Conservation (phyloP, 2,888 invertebrate genomes). For the Drosophila vallismaia region DNA sequence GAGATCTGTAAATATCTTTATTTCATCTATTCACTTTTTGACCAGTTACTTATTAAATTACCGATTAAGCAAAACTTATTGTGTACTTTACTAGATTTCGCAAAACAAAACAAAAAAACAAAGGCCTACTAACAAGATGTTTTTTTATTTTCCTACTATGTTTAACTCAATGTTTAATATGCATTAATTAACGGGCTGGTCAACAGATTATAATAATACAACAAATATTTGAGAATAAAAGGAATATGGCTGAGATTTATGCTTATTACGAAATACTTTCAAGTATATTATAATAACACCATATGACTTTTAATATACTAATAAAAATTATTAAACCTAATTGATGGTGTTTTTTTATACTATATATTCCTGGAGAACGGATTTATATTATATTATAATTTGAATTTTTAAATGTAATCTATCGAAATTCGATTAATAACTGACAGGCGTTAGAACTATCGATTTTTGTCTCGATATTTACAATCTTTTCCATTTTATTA, state of each 20-base stretch:
- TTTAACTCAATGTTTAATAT: conserved; percentile 56
- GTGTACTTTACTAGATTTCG: conserved; percentile 49
- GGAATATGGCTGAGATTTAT: conserved; percentile 56
- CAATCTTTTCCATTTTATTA: too few species aligned
- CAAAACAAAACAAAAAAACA: conserved; percentile 16
- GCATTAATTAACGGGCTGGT: conserved; percentile 47
- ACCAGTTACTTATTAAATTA: conserved; percentile 34
- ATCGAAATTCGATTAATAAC: neutral
- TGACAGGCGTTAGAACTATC: neutral
- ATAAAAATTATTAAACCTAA: conserved; percentile 75
- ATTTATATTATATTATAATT: neutral
- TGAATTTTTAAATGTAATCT: neutral
- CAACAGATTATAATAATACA: conserved; percentile 9
- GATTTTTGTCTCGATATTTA: neutral
- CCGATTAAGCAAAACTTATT: conserved; percentile 40
- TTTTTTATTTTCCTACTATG: conserved; percentile 57
- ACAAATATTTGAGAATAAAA: conserved; percentile 28
- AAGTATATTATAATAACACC: conserved; percentile 74
- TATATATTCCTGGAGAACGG: neutral
- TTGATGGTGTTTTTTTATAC: neutral
- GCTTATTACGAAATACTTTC: conserved; percentile 75
- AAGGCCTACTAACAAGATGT: conserved; percentile 26
- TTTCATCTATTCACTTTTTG: conserved; percentile 51
- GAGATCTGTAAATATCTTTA: conserved; percentile 67
- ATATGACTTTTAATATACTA: conserved; percentile 77